Evolutionary conservation across 2,113 vertebrate genomes (phyloP), one percentile per base, ranked within the genome.

Genomic region (Meriones unguiculatus): DNA sequence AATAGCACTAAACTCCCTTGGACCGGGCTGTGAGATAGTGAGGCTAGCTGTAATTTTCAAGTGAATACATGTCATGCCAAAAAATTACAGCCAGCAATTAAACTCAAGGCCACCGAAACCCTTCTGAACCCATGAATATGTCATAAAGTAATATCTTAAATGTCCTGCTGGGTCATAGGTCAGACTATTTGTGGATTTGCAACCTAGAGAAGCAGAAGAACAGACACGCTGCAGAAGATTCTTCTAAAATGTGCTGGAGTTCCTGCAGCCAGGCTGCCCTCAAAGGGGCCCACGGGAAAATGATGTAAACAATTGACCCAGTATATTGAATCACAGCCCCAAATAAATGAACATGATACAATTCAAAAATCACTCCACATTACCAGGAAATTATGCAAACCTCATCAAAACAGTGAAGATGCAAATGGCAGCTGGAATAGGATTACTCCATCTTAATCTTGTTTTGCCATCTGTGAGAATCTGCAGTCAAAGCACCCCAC

Each of bases 271-370:
- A 89, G 57, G 38, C 95, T 73, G 57, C 32, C 82, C 46, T 93
- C 32, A 54, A 92, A 90, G 73, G 20, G n/a, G 30, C 85, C 76
- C 93, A 15, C 7, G 78, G 75, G 70, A 57, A 92, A 84, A 82
- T 72, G 90, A 89, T 32, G 87, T 18, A 87, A 96, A 91, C 30
- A 57, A 96, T 85, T 62, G 88, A 62, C 59, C 77, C 38, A 69
- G 59, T 85, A 46, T 54, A 12, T 73, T 86, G 90, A 86, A 69
- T 46, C 46, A 85, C 57, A 84, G 92, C 86, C 54, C 91, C 91
- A 46, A 95, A 89, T 59, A 97, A 92, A 94, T 75, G 62, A 96
- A 91, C 95, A 96, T 75, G 24, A 94, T 67, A 62, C 73, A 69
- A 91, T 95, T 93, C 76, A 75, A 90, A 96, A 96, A 95, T 95